Evolutionary conservation across 2,797 vertebrate species (phyloP), one percentile per base, ranked within the genome.

Genomic region (Brachyalestes nurse): DNA sequence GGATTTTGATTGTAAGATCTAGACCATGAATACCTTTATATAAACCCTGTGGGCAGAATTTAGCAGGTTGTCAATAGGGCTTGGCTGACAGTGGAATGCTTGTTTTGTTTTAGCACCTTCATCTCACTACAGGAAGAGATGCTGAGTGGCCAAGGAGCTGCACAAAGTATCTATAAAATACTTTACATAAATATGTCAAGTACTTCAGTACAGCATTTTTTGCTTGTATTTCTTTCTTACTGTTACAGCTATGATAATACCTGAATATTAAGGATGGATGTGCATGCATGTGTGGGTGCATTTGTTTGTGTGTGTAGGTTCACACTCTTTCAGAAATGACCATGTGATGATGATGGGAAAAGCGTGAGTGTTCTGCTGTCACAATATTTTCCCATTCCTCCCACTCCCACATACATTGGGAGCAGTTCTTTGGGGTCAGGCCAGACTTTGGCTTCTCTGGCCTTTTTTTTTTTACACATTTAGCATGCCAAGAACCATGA

Each of bases 271-370:
- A 58, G 13, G 34, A 21, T 40, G 13, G 1, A 10, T 58, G 53
- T 23, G 4, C 5, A 38, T 78, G 34, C 8, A 28, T 42, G 75
- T 57, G 49, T 69, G 64, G 40, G 76, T 17, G 51, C 23, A 34
- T 21, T n/a, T 51, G 16, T 14, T n/a, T 34, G 21, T 57, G 51
- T n/a, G 38, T 16, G 71, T 38, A 19, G 38, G 71, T 21, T 62
- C 21, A 38, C 17, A n/a, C 40, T 53, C 0, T 34, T 13, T 13
- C 9, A 4, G 78, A 70, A 78, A 69, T 8, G 21, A 38, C 51
- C 71, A 42, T 73, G 71, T 73, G 71, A 40, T 57, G 71, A 21
- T 57, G 45, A 82, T 74, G 75, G 73, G 64, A 78, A 62, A 28
- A 79, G 45, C 62, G 25, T 55, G 55, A 69, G 77, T 58, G 25